A percentile compares a stretch with the other conserved stretches of the same genome.
Evolutionary conservation across 1,140 invertebrate species (phyloP).

Genomic region (Drosophila quadrilineata): DNA sequence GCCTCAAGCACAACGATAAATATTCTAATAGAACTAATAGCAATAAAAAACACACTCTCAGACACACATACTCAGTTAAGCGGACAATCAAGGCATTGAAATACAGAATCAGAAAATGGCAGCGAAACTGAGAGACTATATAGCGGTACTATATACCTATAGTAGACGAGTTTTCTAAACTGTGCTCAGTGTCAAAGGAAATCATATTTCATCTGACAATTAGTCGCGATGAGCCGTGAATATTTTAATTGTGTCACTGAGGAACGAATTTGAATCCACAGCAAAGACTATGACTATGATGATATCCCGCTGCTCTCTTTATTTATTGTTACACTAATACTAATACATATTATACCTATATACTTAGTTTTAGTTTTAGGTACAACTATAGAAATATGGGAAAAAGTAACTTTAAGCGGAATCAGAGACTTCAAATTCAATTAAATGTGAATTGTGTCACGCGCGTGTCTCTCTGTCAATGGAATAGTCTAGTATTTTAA

Average conservation of each 20-base stretch:
- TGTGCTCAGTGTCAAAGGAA: slow-evolving; percentile 72
- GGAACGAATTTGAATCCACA: neutral
- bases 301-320: too few species aligned
- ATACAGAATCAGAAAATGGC: neutral
- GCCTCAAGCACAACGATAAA: slow-evolving; percentile 8
- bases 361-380: neutral
- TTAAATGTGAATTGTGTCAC: slow-evolving; percentile 70
- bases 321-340: too few species aligned
- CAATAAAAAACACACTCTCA: slow-evolving; percentile 2
- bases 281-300: too few species aligned
- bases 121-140: too few species aligned
- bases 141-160: too few species aligned
- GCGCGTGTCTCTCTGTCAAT: slow-evolving; percentile 30
- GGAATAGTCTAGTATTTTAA: neutral
- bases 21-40: slow-evolving; percentile 18
- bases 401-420: neutral
- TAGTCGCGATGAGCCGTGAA: slow-evolving; percentile 36
- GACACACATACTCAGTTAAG: too few species aligned
- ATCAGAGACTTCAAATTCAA: slow-evolving; percentile 58
- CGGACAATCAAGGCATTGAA: slow-evolving; percentile 26
- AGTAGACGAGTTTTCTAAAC: slow-evolving; percentile 19
- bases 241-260: slow-evolving; percentile 48
- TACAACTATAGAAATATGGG: neutral
- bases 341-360: neutral
- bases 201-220: slow-evolving; percentile 73